Percentiles rank a stretch among this genome's conserved stretches.
These are phyloP conservation scores for Xylocampa areola DNA, from an alignment of 2,888 invertebrate species.

Conservation along the genomic window DNA sequence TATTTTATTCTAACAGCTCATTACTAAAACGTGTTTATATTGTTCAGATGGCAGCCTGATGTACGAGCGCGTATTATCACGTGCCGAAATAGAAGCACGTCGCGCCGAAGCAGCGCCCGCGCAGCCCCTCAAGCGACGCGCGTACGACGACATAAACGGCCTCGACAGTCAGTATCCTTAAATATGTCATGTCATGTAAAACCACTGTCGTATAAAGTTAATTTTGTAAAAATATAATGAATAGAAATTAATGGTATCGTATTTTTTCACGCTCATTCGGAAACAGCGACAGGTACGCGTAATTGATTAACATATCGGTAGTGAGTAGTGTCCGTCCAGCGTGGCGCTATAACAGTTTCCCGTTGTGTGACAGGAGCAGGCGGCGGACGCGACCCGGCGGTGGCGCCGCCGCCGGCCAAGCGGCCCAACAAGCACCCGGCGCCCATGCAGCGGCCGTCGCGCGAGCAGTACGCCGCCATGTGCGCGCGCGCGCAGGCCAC, in stretches of 20 bases:
- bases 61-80: conserved; percentile 96
- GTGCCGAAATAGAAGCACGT: conserved; percentile 92
- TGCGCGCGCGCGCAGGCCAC: conserved; percentile 92
- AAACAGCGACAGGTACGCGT: conserved; percentile 67
- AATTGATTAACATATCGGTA: neutral
- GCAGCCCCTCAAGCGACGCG: conserved; percentile 93
- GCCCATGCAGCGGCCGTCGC: conserved; percentile 92
- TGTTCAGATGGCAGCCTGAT: conserved; percentile 94
- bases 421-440: conserved; percentile 94
- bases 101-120: conserved; percentile 70
- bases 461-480: conserved; percentile 93
- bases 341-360: too few species aligned
- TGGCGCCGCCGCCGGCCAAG: conserved; percentile 93
- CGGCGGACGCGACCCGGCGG: conserved; percentile 68
- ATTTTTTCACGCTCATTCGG: conserved; percentile 56
- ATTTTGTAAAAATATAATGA: neutral
- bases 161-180: conserved; percentile 93
- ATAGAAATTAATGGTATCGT: conserved; percentile 33
- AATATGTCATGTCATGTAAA: conserved; percentile 10
- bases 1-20: too few species aligned
- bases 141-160: conserved; percentile 97
- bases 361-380: conserved; percentile 62
- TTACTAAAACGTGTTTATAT: neutral
- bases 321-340: too few species aligned
- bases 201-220: neutral